Evolutionary conservation across 2,888 invertebrate species (phyloP).

Genomic region (Drosophila conformis): DNA sequence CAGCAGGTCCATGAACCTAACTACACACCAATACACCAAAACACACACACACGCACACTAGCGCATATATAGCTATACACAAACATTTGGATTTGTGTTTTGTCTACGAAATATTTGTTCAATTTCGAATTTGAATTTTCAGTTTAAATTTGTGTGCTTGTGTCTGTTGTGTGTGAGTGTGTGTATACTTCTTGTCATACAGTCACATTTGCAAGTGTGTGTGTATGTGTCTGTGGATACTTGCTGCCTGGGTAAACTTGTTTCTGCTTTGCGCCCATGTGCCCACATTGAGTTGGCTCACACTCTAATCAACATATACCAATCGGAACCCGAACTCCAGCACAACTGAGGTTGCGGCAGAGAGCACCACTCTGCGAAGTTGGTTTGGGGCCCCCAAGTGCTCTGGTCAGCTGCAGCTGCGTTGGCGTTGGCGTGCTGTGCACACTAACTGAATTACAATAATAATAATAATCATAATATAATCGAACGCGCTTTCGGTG

Average conservation of each 20-base stretch:
- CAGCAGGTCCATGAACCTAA: slow-evolving; percentile 78
- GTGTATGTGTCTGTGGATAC: slow-evolving; percentile 56
- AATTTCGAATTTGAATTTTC: slow-evolving; percentile 75
- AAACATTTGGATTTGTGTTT: slow-evolving; percentile 37
- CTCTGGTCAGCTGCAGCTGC: slow-evolving; percentile 47
- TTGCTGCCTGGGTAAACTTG: slow-evolving; percentile 56
- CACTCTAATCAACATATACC: slow-evolving; percentile 78
- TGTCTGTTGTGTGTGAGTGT: slow-evolving; percentile 33
- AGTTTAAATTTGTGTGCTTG: slow-evolving; percentile 50
- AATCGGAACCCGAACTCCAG: slow-evolving; percentile 54
- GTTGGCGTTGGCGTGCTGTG: slow-evolving; percentile 65
- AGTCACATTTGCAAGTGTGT: slow-evolving; percentile 11
- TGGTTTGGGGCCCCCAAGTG: slow-evolving; percentile 14
- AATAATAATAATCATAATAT: slow-evolving; percentile 42
- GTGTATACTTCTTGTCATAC: slow-evolving; percentile 20
- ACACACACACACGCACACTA: slow-evolving; percentile 10
- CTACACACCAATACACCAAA: slow-evolving; percentile 44
- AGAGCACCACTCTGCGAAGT: slow-evolving; percentile 5
- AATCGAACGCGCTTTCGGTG: slow-evolving; percentile 54
- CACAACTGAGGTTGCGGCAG: slow-evolving; percentile 11
- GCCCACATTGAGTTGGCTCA: slow-evolving; percentile 54
- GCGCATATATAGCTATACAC: slow-evolving; percentile 3
- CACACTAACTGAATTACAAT: slow-evolving; percentile 75
- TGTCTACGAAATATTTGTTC: slow-evolving; percentile 62
- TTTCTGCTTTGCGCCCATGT: slow-evolving; percentile 43